These are phyloP conservation scores for Hirundichthys speculiger DNA, from an alignment of 2,113 vertebrate species.

Conservation along the genomic window DNA sequence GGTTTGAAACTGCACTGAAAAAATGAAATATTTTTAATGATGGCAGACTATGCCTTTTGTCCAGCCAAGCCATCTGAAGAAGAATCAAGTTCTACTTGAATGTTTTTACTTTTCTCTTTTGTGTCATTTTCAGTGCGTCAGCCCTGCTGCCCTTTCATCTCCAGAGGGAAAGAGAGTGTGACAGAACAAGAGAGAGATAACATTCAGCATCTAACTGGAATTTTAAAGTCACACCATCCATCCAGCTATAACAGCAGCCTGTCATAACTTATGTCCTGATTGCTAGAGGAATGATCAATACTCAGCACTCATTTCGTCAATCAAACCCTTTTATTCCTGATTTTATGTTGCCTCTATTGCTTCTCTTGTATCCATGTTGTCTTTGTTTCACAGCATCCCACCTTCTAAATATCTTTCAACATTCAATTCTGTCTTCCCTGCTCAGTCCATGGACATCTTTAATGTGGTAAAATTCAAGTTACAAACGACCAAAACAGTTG, in stretches of 20 bases:
- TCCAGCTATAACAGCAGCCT: background rate
- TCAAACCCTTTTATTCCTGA: background rate
- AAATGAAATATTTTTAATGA: background rate
- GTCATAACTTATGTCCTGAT: background rate
- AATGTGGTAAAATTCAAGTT: no score
- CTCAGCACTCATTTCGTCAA: background rate
- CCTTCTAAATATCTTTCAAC: no score
- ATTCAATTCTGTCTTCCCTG: no score
- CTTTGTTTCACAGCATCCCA: no score
- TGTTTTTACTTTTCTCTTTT: background rate
- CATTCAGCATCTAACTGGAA: background rate
- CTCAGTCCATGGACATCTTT: no score
- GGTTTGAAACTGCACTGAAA: background rate
- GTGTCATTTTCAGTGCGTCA: background rate
- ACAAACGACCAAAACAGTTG: no score
- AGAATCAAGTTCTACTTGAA: background rate
- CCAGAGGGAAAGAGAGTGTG: no score
- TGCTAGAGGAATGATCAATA: background rate
- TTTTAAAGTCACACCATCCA: background rate
- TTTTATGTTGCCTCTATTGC: background rate
- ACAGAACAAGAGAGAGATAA: background rate
- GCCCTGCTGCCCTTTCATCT: background rate
- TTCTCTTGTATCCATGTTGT: background rate
- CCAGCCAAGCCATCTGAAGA: background rate
- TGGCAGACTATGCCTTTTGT: background rate